Conservation (phyloP, 2,113 vertebrate genomes). For the Perca fluviatilis region DNA sequence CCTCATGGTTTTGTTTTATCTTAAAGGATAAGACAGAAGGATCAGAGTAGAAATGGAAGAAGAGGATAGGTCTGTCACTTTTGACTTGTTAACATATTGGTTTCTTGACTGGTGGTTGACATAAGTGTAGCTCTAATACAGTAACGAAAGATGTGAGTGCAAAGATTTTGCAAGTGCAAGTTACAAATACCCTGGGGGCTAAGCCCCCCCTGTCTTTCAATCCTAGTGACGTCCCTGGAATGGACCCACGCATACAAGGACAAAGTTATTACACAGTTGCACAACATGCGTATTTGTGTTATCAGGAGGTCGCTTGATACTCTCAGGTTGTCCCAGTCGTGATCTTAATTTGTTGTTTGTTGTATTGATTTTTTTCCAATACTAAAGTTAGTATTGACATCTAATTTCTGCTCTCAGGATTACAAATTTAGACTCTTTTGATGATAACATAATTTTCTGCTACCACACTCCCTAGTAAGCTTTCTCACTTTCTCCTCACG, state of each 20-base stretch:
- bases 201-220: too few relatives aligned
- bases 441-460: not conserved
- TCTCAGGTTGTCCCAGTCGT: not conserved
- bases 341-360: not conserved
- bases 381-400: constrained; percentile 1
- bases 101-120: too few relatives aligned
- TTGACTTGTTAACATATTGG: too few relatives aligned
- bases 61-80: too few relatives aligned
- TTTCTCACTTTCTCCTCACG: constrained; percentile 15
- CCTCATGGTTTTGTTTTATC: too few relatives aligned
- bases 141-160: too few relatives aligned
- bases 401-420: not conserved
- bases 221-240: too few relatives aligned
- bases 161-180: too few relatives aligned
- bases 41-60: too few relatives aligned
- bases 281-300: not conserved
- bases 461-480: not conserved
- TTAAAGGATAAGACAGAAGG: too few relatives aligned
- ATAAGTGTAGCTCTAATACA: too few relatives aligned
- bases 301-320: not conserved
- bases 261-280: constrained; percentile 19
- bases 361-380: constrained; percentile 24
- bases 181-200: too few relatives aligned
- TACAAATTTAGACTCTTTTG: not conserved
- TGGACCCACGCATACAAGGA: not conserved